Evolutionary conservation across 2,797 vertebrate species (phyloP).

Genomic region (Neomorphus geoffroyi): DNA sequence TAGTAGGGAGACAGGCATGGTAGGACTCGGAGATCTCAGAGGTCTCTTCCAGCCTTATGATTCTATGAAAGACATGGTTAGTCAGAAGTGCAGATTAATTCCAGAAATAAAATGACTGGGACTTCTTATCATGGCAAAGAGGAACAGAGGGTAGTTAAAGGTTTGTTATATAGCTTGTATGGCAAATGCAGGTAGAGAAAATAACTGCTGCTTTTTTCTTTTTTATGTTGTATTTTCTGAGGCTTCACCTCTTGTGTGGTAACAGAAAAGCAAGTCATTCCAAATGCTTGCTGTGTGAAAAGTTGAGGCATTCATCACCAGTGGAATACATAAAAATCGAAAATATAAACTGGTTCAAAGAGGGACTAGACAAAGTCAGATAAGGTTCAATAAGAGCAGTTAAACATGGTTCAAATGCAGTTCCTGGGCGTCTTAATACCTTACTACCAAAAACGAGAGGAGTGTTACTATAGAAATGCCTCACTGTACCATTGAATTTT

Average conservation of each 20-base stretch:
- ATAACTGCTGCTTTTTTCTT: too few relatives aligned
- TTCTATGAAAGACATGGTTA: too few relatives aligned
- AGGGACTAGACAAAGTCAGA: neutral
- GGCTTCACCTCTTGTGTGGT: neutral
- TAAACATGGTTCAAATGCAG: neutral
- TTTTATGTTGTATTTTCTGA: neutral
- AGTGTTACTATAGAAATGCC: neutral
- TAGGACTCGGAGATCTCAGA: too few relatives aligned
- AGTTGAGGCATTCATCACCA: neutral
- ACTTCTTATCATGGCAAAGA: neutral
- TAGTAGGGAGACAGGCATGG: too few relatives aligned
- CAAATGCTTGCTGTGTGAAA: neutral
- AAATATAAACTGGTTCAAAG: neutral
- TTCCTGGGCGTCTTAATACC: neutral
- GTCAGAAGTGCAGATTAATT: neutral
- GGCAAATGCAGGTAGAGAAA: neutral
- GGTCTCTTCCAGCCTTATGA: too few relatives aligned
- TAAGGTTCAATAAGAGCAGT: neutral
- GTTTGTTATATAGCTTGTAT: accelerated
- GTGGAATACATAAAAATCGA: neutral
- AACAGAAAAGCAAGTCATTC: neutral
- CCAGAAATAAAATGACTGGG: neutral
- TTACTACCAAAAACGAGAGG: neutral
- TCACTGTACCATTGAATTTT: neutral
- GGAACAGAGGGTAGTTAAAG: neutral